Conservation (phyloP, 2,888 invertebrate genomes). For the Slavum lentiscoides region DNA sequence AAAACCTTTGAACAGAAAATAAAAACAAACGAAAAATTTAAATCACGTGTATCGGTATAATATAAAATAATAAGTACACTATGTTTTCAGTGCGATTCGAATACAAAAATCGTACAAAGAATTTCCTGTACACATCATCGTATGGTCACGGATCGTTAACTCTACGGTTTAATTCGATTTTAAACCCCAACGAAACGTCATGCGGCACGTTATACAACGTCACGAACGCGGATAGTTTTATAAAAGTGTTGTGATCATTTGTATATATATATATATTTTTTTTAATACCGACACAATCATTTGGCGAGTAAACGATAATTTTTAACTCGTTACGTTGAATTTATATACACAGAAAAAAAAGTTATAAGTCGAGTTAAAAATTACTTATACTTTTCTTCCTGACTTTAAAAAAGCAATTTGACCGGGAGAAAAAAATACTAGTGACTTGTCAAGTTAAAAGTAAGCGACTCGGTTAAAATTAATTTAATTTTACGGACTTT, state of each 20-base stretch:
- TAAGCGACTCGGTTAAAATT: no score
- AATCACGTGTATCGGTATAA: neutral
- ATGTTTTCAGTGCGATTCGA: neutral
- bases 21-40: neutral
- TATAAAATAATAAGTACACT: neutral
- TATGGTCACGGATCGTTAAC: constrained; percentile 27
- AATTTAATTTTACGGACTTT: neutral
- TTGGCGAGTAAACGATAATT: no score
- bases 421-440: no score
- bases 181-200: constrained; percentile 22
- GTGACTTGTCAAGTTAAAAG: no score
- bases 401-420: no score
- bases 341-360: no score
- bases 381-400: no score
- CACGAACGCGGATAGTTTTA: neutral
- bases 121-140: constrained; percentile 2
- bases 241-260: no score
- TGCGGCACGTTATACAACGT: constrained; percentile 21
- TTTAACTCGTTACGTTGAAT: no score
- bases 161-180: constrained; percentile 43
- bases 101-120: constrained; percentile 18
- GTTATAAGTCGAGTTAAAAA: no score
- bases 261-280: no score
- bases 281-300: no score
- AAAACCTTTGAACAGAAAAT: constrained; percentile 60